These are phyloP conservation scores for Monodelphis domestica DNA, from an alignment of 2,797 vertebrate genomes.

Conservation along the genomic window DNA sequence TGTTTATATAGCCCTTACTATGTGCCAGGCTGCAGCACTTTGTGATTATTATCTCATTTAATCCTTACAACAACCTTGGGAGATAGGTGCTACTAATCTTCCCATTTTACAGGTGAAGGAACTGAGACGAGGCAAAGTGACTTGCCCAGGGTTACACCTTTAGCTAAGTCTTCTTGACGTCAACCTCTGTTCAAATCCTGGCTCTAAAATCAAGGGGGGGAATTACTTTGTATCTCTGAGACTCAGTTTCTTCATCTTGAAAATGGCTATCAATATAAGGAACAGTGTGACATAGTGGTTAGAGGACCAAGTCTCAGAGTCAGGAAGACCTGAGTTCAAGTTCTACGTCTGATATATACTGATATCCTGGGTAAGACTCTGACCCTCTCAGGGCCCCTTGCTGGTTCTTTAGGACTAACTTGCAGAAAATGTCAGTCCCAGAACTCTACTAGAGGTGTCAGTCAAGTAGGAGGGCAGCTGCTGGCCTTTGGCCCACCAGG, in stretches of 20 bases:
- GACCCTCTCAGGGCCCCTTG: not conserved
- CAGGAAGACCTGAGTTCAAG: not conserved
- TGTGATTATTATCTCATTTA: not conserved
- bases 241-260: not conserved
- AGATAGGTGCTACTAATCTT: not conserved
- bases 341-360: not conserved
- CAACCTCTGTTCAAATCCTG: not conserved
- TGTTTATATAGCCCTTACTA: not conserved
- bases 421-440: not conserved
- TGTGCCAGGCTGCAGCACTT: not conserved
- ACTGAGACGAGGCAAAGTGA: not conserved
- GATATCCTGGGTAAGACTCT: too few relatives aligned
- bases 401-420: not conserved
- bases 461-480: not conserved
- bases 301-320: not conserved
- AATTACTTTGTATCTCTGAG: not conserved
- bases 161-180: not conserved
- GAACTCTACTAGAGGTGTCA: not conserved
- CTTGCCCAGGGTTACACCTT: not conserved
- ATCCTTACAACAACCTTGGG: not conserved
- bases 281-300: not conserved
- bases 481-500: not conserved
- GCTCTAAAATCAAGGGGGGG: not conserved
- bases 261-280: not conserved
- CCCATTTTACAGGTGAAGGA: not conserved